Evolutionary conservation across 2,888 invertebrate species (phyloP), one percentile per base, ranked within the genome.

Genomic region (Andrena praecox): DNA sequence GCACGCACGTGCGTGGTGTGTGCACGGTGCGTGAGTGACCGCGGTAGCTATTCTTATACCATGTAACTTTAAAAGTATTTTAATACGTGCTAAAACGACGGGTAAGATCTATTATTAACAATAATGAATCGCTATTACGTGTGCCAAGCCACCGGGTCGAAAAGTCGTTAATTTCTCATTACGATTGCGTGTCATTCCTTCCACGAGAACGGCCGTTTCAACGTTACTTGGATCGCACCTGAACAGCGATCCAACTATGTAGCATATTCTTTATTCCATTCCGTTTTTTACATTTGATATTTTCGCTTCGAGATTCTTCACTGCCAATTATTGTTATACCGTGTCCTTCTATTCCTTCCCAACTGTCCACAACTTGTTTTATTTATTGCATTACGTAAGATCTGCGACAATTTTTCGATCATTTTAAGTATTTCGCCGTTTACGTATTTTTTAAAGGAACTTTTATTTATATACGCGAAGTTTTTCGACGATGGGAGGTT

Each of bases 301-400:
- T 88, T 42, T 88, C 84, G 24, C 73, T 90, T 89, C 70, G 83
- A 89, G 89, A 90, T 91, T 89, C 90, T 91, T 89, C 92, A 92
- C 92, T 93, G 92, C 93, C 92, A 92, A 42, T 89, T 90, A 85
- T 91, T 87, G 82, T 90, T 90, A 85, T 85, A 88, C 85, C 77
- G 85, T 87, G 69, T 82, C 66, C 71, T 68, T 74, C 48, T 59
- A 33, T 16, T 35, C 72, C 86, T 84, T 90, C 80, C 77, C 63
- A 75, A 86, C 73, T 77, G 27, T 82, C n/a, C 84, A 84, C 73
- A 64, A 85, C 27, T 63, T 73, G 80, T 74, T 85, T 83, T 87
- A 88, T 88, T 89, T 88, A 90, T 89, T 89, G 80, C 84, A 80
- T 88, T 85, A 67, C 69, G 72, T 83, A 83, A 83, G 77, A 84